Conservation (phyloP, 2,888 invertebrate species). For the Matsumyia berberina region DNA sequence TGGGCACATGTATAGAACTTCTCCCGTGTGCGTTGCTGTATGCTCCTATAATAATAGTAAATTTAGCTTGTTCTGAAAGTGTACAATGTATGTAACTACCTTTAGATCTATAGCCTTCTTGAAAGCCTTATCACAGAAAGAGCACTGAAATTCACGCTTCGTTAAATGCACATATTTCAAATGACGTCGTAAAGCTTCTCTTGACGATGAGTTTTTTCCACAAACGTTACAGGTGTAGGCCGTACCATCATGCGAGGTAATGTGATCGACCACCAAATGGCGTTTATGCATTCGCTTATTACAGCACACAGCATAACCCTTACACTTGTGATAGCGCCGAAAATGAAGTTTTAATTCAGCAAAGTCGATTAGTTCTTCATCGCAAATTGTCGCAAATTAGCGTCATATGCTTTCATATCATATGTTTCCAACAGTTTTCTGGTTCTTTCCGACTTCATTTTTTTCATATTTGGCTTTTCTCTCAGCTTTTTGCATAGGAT, state of each 20-base stretch:
- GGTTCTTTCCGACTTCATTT: conserved; percentile 37
- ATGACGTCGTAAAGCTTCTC: conserved; percentile 76
- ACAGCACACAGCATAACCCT: conserved; percentile 77
- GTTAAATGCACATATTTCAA: conserved; percentile 75
- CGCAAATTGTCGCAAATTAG: conserved; percentile 77
- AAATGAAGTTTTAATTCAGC: conserved; percentile 75
- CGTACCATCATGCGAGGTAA: conserved; percentile 68
- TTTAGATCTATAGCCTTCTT: conserved; percentile 77
- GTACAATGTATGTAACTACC: conserved; percentile 1
- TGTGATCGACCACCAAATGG: conserved; percentile 76
- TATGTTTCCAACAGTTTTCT: conserved; percentile 45
- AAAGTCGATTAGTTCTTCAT: conserved; percentile 65
- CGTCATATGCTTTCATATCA: conserved; percentile 76
- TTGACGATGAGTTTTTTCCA: conserved; percentile 74
- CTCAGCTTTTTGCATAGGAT: conserved; percentile 21
- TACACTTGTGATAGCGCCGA: conserved; percentile 66
- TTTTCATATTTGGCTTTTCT: conserved; percentile 18
- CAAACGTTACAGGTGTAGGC: conserved; percentile 73
- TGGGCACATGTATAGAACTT: conserved; percentile 78
- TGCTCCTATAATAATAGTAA: conserved; percentile 76
- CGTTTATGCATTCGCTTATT: conserved; percentile 76
- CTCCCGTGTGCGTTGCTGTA: conserved; percentile 79
- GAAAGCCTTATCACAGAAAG: conserved; percentile 80
- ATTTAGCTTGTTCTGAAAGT: background rate
- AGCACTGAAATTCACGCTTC: conserved; percentile 77